Conservation (phyloP, 2,888 invertebrate species). For the Spodoptera picta region DNA sequence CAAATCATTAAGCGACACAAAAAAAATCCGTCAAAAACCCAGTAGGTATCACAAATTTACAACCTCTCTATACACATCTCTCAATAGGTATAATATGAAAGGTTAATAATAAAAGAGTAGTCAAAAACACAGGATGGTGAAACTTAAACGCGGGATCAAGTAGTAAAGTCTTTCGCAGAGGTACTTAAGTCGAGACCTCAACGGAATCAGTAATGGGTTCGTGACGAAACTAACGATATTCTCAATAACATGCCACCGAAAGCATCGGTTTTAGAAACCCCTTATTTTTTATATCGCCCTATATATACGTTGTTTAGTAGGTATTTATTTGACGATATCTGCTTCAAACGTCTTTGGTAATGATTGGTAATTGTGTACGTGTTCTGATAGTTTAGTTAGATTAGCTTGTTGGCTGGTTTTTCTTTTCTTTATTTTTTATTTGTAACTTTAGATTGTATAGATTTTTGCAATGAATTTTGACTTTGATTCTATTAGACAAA, state of each 20-base stretch:
- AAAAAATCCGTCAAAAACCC: constrained; percentile 2
- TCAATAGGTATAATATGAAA: constrained; percentile 44
- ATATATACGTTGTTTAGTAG: constrained; percentile 25
- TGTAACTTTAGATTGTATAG: too few species aligned
- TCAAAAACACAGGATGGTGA: constrained; percentile 46
- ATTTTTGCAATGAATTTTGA: too few species aligned
- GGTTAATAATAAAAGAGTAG: constrained; percentile 40
- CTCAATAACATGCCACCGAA: constrained; percentile 54
- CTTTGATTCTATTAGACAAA: too few species aligned
- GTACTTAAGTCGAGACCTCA: constrained; percentile 77
- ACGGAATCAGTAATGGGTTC: constrained; percentile 78
- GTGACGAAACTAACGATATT: constrained; percentile 78
- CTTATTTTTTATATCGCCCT: constrained; percentile 45
- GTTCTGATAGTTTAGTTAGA: too few species aligned
- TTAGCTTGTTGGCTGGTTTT: too few species aligned
- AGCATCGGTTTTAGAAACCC: constrained; percentile 48
- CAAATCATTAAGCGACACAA: background rate
- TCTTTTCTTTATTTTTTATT: too few species aligned
- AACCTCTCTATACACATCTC: constrained; percentile 23
- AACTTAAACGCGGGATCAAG: constrained; percentile 72
- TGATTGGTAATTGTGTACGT: too few species aligned
- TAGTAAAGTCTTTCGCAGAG: constrained; percentile 72
- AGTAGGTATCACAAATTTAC: background rate
- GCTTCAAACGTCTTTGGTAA: too few species aligned
- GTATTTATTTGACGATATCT: constrained; percentile 22